phyloP scores from a whole-genome alignment of 2,113 vertebrate species.

The Upupa epops region DNA sequence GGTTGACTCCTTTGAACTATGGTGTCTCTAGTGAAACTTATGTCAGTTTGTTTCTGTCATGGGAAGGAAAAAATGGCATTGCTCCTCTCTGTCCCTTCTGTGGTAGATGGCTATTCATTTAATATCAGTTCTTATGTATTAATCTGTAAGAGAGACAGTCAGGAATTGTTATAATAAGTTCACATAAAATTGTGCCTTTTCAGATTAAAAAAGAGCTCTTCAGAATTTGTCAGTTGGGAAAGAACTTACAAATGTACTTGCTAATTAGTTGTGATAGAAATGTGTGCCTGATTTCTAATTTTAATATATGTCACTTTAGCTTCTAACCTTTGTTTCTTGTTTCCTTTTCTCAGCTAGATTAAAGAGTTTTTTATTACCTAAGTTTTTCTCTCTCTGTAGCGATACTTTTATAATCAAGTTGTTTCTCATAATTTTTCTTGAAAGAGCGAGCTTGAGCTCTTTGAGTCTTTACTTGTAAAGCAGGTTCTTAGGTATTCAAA shows the following conservation, averaged over 20 bases:
- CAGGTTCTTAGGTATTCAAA: neutral
- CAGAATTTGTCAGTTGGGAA: neutral
- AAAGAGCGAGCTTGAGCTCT: neutral
- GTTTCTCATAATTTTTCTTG: neutral
- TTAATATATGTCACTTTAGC: neutral
- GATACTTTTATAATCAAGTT: neutral
- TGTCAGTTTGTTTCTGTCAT: neutral
- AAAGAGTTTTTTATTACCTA: neutral
- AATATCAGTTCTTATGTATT: neutral
- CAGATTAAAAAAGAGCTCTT: neutral
- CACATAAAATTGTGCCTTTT: neutral
- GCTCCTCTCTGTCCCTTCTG: neutral
- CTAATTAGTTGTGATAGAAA: constrained; percentile 15
- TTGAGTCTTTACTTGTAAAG: neutral
- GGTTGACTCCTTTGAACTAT: neutral
- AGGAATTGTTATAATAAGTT: constrained; percentile 4
- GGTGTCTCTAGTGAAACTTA: neutral
- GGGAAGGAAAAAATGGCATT: neutral
- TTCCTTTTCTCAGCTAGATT: constrained; percentile 40
- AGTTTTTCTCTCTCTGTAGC: neutral
- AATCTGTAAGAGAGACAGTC: neutral
- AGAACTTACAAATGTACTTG: neutral
- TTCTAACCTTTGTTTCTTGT: constrained; percentile 25
- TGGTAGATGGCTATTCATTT: neutral
- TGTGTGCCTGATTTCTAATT: constrained; percentile 17